A percentile compares a stretch with the other conserved stretches of the same genome.
phyloP scores from a whole-genome alignment of 2,888 invertebrate genomes.

The Augochlorella aurata region DNA sequence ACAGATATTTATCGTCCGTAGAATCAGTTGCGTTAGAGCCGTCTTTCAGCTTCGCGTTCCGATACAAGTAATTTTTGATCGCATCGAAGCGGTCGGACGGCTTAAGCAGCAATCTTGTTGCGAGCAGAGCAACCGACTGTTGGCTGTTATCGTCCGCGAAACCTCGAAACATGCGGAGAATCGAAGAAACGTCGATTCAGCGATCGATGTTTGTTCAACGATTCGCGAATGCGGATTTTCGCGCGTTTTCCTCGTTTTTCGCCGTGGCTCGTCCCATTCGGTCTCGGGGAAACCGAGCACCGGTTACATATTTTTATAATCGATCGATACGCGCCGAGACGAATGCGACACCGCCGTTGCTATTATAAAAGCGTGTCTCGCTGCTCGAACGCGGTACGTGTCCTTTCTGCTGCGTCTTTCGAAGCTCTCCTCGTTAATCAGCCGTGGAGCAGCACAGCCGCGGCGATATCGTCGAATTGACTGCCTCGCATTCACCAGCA shows the following conservation, averaged over 20 bases:
- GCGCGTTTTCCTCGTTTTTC: background rate
- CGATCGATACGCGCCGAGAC: constrained; percentile 63
- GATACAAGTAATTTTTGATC: no score
- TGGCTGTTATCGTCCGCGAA: no score
- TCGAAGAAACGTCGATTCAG: no score
- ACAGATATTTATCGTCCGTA: no score
- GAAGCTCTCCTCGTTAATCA: background rate
- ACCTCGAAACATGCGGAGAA: no score
- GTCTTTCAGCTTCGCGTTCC: no score
- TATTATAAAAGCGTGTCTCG: constrained; percentile 53
- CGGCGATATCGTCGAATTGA: background rate
- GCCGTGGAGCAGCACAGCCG: no score
- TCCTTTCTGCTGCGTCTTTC: constrained; percentile 3
- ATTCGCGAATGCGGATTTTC: no score
- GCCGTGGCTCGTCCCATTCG: background rate
- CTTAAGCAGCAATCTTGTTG: background rate
- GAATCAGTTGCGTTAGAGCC: no score
- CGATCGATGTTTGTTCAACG: no score
- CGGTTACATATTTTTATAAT: constrained; percentile 57
- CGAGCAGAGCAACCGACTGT: background rate
- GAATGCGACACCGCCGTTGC: constrained; percentile 49
- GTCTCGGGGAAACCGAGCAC: constrained; percentile 15
- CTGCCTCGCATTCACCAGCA: background rate
- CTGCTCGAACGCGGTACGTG: background rate
- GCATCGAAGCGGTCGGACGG: no score